phyloP scores from a whole-genome alignment of 2,113 vertebrate species.

The Rutilus rutilus region DNA sequence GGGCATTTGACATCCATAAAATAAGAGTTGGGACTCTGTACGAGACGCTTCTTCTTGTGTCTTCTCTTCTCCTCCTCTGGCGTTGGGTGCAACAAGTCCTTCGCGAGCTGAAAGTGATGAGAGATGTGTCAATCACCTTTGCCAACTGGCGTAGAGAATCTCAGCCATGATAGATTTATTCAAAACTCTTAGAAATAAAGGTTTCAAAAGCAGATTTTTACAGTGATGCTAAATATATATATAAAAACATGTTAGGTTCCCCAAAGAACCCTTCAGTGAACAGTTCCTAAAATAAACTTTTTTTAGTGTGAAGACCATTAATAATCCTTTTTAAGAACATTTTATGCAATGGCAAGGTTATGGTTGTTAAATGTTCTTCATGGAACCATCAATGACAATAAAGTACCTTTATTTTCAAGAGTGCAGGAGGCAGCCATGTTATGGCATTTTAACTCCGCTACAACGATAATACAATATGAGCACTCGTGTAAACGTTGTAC shows the following conservation, averaged over 20 bases:
- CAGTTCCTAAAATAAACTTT: too few relatives aligned
- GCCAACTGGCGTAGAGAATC: background rate
- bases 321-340: too few relatives aligned
- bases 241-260: too few relatives aligned
- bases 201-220: too few relatives aligned
- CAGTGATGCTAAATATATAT: too few relatives aligned
- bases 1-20: constrained; percentile 94
- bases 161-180: background rate
- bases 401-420: too few relatives aligned
- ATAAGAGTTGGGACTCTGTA: constrained; percentile 92
- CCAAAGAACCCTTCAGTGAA: too few relatives aligned
- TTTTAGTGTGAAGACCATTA: too few relatives aligned
- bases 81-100: constrained; percentile 89
- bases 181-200: too few relatives aligned
- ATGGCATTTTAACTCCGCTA: background rate
- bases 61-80: constrained; percentile 91
- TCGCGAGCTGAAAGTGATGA: constrained; percentile 75
- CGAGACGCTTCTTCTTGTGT: constrained; percentile 92
- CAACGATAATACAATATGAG: background rate
- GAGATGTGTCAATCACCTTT: background rate
- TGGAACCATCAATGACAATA: too few relatives aligned
- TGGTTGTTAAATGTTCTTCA: too few relatives aligned
- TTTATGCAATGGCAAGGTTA: too few relatives aligned
- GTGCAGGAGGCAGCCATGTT: background rate
- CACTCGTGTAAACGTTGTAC: background rate